A percentile compares a stretch with the other conserved stretches of the same genome.
These are phyloP conservation scores for Arctia plantaginis DNA, from an alignment of 2,888 invertebrate species.

Conservation along the genomic window DNA sequence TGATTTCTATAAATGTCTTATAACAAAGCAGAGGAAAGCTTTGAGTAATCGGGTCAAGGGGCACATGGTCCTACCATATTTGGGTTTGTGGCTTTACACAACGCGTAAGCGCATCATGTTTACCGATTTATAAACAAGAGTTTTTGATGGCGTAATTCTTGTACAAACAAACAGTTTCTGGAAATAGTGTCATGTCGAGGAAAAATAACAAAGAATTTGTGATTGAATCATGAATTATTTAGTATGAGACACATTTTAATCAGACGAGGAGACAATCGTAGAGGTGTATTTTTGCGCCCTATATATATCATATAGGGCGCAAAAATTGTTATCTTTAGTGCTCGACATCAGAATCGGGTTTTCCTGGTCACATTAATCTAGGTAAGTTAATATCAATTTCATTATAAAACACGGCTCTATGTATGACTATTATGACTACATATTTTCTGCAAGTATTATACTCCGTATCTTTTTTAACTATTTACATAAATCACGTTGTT, in stretches of 20 bases:
- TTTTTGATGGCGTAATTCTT: conserved; percentile 19
- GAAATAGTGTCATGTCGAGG: conserved; percentile 9
- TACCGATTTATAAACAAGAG: conserved; percentile 25
- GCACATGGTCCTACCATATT: conserved; percentile 52
- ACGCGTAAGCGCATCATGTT: conserved; percentile 42
- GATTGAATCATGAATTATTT: not conserved
- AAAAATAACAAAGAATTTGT: conserved; percentile 1
- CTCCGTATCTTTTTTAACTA: not conserved
- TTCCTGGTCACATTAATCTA: no score
- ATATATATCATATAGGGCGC: no score
- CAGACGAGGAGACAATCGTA: not conserved
- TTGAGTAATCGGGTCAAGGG: conserved; percentile 44
- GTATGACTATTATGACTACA: no score
- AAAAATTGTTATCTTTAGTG: not conserved
- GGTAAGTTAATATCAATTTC: no score
- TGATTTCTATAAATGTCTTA: conserved; percentile 9
- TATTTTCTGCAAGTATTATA: not conserved
- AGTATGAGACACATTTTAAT: not conserved
- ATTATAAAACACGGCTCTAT: no score
- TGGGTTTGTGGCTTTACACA: conserved; percentile 40
- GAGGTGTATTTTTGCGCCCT: no score
- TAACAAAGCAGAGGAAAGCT: conserved; percentile 11
- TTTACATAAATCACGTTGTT: not conserved
- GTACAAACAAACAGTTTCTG: conserved; percentile 9
- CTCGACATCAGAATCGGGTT: not conserved